These are phyloP conservation scores for Micropoecilia bifurca DNA, from an alignment of 2,797 vertebrate species.

Conservation along the genomic window DNA sequence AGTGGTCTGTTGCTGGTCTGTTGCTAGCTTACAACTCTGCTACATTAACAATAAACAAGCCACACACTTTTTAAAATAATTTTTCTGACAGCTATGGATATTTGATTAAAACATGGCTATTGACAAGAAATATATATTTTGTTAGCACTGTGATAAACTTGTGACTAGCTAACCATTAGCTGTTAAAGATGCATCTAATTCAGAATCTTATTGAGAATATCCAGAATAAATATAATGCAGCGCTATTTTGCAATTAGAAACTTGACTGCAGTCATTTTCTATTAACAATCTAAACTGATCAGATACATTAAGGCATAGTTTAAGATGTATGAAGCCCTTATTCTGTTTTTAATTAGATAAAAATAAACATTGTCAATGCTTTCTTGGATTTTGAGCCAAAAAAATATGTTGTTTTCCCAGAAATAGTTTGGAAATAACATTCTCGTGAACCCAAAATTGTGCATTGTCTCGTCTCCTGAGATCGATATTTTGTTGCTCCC, in stretches of 20 bases:
- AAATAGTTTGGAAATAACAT: background rate
- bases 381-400: background rate
- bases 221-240: background rate
- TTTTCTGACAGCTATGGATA: background rate
- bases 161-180: background rate
- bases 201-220: background rate
- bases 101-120: background rate
- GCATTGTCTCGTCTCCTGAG: background rate
- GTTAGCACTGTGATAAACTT: background rate
- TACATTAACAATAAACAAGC: background rate
- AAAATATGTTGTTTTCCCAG: background rate
- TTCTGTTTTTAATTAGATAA: background rate
- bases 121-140: background rate
- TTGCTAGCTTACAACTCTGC: background rate
- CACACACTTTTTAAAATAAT: background rate
- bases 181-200: background rate
- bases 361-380: too few relatives aligned
- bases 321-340: background rate
- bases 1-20: background rate
- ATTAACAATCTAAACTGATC: background rate
- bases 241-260: background rate
- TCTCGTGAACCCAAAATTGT: background rate
- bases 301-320: background rate
- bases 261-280: background rate
- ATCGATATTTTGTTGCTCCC: background rate